Base-by-base conservation (phyloP, 2,888 invertebrate species). In the Nineta flava region DNA sequence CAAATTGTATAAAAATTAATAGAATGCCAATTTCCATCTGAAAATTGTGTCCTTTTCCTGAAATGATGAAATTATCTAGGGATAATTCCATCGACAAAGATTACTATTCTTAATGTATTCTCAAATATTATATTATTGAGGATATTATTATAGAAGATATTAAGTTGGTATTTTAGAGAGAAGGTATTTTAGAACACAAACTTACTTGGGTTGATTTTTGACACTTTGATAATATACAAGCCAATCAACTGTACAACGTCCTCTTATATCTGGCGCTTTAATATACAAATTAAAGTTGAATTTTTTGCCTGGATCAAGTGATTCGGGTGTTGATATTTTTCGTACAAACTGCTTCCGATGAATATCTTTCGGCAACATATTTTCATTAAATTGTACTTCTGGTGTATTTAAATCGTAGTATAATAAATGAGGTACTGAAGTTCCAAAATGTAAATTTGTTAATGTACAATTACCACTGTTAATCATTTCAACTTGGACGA, bases 211-310 rank as follows among this genome's bases (percentile, higher is more conserved):
- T 32, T 15, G n/a, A 32, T 66, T 7, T 60, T 65, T 58, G 21
- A 65, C 59, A 61, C 76, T 75, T 58, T 81, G 79, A 60, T 85
- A 87, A 61, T 85, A 86, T 62, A 87, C 81, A 46, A 87, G 68
- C 55, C 86, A 65, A 61, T 85, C 77, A 42, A 86, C 64, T 4
- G 71, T 66, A 55, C 79, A 76, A 19, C 70, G 67, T 2, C 83
- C 84, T 47, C 77, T 76, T 42, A 68, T 66, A 54, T 75, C 75
- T 1, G 83, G 81, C 0, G 83, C 84, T 58, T 80, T 76, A 17
- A 87, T 65, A 81, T 81, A 85, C 59, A 83, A 68, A 16, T 72
- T 68, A 53, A 76, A 62, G 46, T 67, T 68, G 61, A 71, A 66
- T 52, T 70, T 63, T 57, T 71, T 62, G 54, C 76, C 68, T 50